These are phyloP conservation scores for Trogon surrucura DNA, from an alignment of 2,113 vertebrate species.

Conservation along the genomic window DNA sequence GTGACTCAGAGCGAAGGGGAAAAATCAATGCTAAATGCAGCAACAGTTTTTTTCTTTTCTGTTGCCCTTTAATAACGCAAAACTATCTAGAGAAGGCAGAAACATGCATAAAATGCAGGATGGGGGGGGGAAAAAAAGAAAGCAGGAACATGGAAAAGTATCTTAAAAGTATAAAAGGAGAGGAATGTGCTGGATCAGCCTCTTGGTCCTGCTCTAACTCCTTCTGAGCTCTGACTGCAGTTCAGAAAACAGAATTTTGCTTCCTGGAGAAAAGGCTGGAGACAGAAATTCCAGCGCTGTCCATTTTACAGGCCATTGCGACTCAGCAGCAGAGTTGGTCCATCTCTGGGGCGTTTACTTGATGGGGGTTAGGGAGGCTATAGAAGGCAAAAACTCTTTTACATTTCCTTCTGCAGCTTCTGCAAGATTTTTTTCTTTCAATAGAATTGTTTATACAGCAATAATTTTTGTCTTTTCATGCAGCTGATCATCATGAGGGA, in stretches of 20 bases:
- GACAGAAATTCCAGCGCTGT: neutral
- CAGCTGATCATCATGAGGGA: neutral
- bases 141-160: neutral
- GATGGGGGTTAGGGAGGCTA: fast-evolving
- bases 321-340: neutral
- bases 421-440: neutral
- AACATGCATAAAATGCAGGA: constrained; percentile 36
- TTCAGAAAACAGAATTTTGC: neutral
- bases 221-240: neutral
- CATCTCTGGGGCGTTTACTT: neutral
- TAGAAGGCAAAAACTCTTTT: neutral
- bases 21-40: constrained; percentile 59
- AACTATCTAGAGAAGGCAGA: constrained; percentile 42
- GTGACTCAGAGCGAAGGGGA: constrained; percentile 78
- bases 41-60: constrained; percentile 13
- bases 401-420: neutral
- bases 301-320: neutral
- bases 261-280: neutral
- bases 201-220: neutral
- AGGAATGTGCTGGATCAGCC: neutral
- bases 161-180: neutral
- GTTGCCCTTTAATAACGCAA: constrained; percentile 56
- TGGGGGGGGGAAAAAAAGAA: neutral
- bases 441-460: neutral
- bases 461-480: neutral